Evolutionary conservation across 2,888 invertebrate genomes (phyloP).

Genomic region (Eubasilissa splendida): DNA sequence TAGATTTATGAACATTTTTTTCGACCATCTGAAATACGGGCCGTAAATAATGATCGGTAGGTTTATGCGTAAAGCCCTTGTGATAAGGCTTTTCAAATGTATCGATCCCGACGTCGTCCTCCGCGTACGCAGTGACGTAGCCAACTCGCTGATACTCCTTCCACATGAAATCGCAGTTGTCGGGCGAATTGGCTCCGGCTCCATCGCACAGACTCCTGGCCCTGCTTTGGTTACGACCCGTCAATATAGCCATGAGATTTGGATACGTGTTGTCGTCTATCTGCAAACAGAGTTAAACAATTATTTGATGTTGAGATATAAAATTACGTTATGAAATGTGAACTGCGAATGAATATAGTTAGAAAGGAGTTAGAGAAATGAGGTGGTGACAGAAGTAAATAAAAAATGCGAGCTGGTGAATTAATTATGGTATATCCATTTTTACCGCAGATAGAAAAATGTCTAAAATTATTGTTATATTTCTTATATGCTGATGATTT

Average conservation of each 20-base stretch:
- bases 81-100: constrained; percentile 73
- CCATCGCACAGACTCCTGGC: constrained; percentile 71
- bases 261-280: constrained; percentile 93
- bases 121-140: constrained; percentile 86
- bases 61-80: constrained; percentile 79
- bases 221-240: constrained; percentile 74
- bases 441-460: too few relatives aligned
- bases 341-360: too few relatives aligned
- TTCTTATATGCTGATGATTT: too few relatives aligned
- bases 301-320: too few relatives aligned
- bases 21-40: constrained; percentile 82
- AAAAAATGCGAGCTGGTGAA: too few relatives aligned
- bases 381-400: too few relatives aligned
- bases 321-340: too few relatives aligned
- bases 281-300: constrained; percentile 63
- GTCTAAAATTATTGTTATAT: too few relatives aligned
- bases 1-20: constrained; percentile 68
- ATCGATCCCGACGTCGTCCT: constrained; percentile 81
- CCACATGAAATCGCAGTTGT: constrained; percentile 86
- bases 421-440: too few relatives aligned
- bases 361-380: too few relatives aligned
- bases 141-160: constrained; percentile 79
- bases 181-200: constrained; percentile 71
- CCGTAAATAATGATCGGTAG: constrained; percentile 87
- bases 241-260: constrained; percentile 87